These are phyloP conservation scores for Adelphocoris suturalis DNA, from an alignment of 2,888 invertebrate species.

Conservation along the genomic window DNA sequence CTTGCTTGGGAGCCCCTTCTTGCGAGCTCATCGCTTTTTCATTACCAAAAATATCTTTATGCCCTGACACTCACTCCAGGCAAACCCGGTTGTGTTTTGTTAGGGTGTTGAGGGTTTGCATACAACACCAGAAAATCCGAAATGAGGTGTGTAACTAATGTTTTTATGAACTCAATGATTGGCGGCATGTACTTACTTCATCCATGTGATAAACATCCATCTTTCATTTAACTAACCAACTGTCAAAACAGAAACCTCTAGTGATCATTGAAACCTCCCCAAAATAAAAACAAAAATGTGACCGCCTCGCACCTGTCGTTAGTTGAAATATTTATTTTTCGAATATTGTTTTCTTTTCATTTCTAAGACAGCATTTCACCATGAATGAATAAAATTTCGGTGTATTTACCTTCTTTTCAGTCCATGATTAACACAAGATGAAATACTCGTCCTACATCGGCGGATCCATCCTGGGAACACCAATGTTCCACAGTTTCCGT, in stretches of 20 bases:
- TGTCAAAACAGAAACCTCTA: neutral
- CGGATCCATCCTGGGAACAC: conserved; percentile 17
- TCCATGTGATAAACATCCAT: no score
- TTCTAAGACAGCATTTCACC: conserved; percentile 22
- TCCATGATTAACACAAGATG: conserved; percentile 20
- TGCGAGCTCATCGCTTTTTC: no score
- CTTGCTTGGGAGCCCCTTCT: no score
- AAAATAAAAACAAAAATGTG: conserved; percentile 40
- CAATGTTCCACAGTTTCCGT: neutral
- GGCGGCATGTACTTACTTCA: no score
- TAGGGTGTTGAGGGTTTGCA: no score
- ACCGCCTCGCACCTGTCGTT: conserved; percentile 35
- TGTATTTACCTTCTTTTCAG: neutral
- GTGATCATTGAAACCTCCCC: neutral
- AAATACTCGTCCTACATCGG: neutral
- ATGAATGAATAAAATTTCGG: conserved; percentile 36
- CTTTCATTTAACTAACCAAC: no score
- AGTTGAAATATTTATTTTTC: neutral
- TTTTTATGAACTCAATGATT: no score
- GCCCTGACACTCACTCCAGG: no score
- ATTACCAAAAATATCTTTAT: no score
- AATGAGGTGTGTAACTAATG: no score
- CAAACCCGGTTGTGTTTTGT: no score
- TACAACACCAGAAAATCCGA: no score
- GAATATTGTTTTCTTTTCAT: neutral